phyloP scores from a whole-genome alignment of 2,797 vertebrate genomes.

The Glyptemys insculpta region DNA sequence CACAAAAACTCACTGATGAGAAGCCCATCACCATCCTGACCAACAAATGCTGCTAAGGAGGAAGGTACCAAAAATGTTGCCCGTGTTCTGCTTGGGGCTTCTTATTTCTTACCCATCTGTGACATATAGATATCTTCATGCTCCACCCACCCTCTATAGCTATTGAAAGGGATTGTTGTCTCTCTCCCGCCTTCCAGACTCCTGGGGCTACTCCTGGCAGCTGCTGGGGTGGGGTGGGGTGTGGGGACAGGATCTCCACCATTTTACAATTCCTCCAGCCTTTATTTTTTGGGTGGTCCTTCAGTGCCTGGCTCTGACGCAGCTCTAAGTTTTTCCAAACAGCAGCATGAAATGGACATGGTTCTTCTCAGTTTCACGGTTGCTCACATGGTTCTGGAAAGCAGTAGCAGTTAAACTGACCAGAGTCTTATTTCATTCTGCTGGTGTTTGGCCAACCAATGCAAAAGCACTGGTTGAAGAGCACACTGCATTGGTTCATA shows the following conservation, averaged over 20 bases:
- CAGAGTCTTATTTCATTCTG: background rate
- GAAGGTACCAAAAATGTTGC: conserved; percentile 2
- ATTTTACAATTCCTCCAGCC: background rate
- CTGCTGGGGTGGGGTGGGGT: no score
- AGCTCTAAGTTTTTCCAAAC: accelerated
- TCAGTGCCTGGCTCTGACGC: accelerated
- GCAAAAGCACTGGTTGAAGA: background rate
- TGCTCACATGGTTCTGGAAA: accelerated
- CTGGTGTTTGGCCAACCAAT: background rate
- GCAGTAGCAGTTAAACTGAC: background rate
- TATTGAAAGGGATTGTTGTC: background rate
- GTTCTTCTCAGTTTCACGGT: background rate
- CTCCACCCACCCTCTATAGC: background rate
- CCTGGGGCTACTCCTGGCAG: background rate
- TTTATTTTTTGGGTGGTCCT: no score
- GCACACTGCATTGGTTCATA: background rate
- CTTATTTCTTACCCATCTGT: background rate
- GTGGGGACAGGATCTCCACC: background rate
- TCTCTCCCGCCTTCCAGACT: background rate
- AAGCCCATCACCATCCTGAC: background rate
- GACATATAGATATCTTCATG: background rate
- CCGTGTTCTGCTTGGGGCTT: background rate
- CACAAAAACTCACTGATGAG: background rate
- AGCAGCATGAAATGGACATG: accelerated
- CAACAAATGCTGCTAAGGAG: background rate